Percentiles rank a stretch among this genome's conserved stretches.
These are phyloP conservation scores for Drosophila koepferae DNA, from an alignment of 2,888 invertebrate genomes.

Conservation along the genomic window DNA sequence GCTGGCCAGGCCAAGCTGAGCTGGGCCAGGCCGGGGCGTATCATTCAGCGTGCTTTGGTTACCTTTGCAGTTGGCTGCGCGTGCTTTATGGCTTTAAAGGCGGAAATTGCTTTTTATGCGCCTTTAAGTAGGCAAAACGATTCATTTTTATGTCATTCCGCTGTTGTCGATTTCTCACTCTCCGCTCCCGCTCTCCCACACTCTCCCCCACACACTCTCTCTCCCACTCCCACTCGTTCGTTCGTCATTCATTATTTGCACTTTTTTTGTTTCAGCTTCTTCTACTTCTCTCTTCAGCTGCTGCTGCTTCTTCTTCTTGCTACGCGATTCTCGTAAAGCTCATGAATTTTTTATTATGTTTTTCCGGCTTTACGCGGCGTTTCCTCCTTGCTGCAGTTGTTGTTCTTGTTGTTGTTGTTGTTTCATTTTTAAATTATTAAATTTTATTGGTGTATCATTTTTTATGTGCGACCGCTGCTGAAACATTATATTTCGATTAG, in stretches of 20 bases:
- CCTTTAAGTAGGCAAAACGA: constrained; percentile 80
- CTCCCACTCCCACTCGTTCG: constrained; percentile 24
- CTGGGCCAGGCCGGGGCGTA: constrained; percentile 50
- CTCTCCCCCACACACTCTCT: background rate
- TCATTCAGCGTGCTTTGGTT: constrained; percentile 60
- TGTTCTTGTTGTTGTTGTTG: constrained; percentile 28
- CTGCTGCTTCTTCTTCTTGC: constrained; percentile 19
- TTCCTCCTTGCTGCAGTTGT: constrained; percentile 12
- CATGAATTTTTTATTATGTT: constrained; percentile 80
- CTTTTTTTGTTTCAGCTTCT: constrained; percentile 73
- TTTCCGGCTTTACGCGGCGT: constrained; percentile 59
- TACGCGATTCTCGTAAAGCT: constrained; percentile 59
- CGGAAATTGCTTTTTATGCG: constrained; percentile 79
- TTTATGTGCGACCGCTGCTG: constrained; percentile 73
- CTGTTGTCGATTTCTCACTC: constrained; percentile 42
- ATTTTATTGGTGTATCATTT: constrained; percentile 81
- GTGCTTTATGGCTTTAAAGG: constrained; percentile 70
- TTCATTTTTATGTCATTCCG: constrained; percentile 79
- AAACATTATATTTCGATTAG: constrained; percentile 83
- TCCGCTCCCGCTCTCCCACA: background rate
- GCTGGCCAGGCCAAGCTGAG: constrained; percentile 38
- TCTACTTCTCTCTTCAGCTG: constrained; percentile 10
- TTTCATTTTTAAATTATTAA: constrained; percentile 81
- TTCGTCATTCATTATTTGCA: constrained; percentile 80
- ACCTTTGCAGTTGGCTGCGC: constrained; percentile 42